Evolutionary conservation across 2,888 invertebrate genomes (phyloP), one percentile per base, ranked within the genome.

Genomic region (Eupithecia dodoneata): DNA sequence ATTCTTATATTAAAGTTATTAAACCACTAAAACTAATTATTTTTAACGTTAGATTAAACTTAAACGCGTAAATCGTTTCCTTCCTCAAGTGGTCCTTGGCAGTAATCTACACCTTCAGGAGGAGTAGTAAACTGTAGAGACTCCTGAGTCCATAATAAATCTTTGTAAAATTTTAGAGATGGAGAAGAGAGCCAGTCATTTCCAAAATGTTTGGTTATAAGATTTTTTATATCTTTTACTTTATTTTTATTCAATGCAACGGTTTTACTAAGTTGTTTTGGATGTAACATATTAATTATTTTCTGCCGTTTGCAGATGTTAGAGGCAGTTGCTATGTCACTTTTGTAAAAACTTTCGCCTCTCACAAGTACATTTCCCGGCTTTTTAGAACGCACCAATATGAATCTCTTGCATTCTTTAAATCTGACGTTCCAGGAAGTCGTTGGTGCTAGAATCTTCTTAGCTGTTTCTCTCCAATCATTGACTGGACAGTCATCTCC

Each of bases 321-420:
- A 63, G 18, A 63, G 30, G 63, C 63, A 63, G 63, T 76, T 12
- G 59, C 73, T n/a, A 76, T 15, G 18, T 81, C 81, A 75, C 72
- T 81, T 76, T 81, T 80, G 63, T 81, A 80, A 79, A 75, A 70
- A 71, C 76, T 49, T 73, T 83, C 81, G 41, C 82, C 79, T 41
- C 80, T 69, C 9, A 81, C 77, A 41, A 82, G 74, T 4, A 80
- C 79, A 78, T 80, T 82, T 15, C 72, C 79, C 49, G 44, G 47
- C 76, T 77, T 42, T 72, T 81, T 81, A 55, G 80, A 80, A 63
- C 79, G 71, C 63, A 52, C 74, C 47, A 83, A 55, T 44, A 80
- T 72, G 72, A 80, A 82, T 65, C 81, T 75, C 77, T 82, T 82
- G 73, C 80, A 83, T 78, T 80, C 72, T 63, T 81, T 79, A 77